phyloP scores from a whole-genome alignment of 23 tunicate species.

The Halocynthia roretzi region DNA sequence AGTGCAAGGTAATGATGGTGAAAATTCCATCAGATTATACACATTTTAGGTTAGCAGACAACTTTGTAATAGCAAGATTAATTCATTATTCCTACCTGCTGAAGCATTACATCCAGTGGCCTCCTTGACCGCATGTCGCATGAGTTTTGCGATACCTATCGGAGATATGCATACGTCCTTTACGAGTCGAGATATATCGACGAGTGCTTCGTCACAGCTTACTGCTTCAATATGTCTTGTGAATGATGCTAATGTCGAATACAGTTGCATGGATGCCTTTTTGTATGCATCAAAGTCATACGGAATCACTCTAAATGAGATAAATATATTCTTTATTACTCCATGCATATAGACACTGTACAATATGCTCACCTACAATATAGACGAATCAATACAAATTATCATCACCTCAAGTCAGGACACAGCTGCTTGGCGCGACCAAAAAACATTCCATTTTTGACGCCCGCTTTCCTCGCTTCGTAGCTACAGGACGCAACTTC shows the following conservation, averaged over 20 bases:
- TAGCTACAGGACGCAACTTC: conserved; percentile 87
- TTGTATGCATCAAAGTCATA: conserved; percentile 87
- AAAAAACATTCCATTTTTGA: conserved; percentile 88
- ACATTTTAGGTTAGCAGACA: background rate
- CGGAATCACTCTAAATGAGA: conserved; percentile 54
- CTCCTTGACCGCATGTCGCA: conserved; percentile 36
- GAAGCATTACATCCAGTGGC: conserved; percentile 86
- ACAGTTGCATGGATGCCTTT: conserved; percentile 50
- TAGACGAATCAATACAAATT: no score
- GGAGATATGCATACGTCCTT: conserved; percentile 42
- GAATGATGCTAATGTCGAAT: conserved; percentile 52
- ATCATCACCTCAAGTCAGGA: conserved; percentile 67
- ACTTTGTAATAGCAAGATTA: background rate
- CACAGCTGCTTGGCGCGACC: conserved; percentile 91
- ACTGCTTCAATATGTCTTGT: conserved; percentile 82
- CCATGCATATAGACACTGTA: no score
- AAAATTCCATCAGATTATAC: background rate
- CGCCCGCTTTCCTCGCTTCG: conserved; percentile 66
- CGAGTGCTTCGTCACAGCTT: conserved; percentile 81
- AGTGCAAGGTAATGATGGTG: background rate
- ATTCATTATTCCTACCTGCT: conserved; percentile 36
- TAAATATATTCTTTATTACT: background rate
- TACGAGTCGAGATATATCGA: conserved; percentile 59
- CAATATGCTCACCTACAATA: no score
- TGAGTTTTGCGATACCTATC: conserved; percentile 22